phyloP scores from a whole-genome alignment of 2,888 invertebrate species.

The Julus scandinavius region DNA sequence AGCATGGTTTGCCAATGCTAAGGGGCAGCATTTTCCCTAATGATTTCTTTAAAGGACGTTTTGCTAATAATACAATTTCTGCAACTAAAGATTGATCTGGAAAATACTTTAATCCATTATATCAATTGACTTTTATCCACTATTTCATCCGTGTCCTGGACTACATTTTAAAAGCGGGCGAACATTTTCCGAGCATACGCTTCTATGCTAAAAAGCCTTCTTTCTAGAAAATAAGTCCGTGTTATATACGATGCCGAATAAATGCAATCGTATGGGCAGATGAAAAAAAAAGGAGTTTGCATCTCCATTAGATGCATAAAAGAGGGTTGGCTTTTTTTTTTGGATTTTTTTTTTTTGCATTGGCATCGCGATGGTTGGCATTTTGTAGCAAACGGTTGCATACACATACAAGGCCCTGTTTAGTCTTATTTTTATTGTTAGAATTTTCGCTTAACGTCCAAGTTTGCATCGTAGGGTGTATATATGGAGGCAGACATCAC shows the following conservation, averaged over 20 bases:
- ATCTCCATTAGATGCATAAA: slow-evolving; percentile 18
- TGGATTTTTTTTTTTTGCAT: too few species aligned
- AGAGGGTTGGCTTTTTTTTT: too few species aligned
- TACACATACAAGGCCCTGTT: not conserved
- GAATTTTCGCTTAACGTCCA: slow-evolving; percentile 12
- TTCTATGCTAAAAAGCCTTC: not conserved
- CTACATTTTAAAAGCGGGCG: too few species aligned
- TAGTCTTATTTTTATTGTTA: not conserved
- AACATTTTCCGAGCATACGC: not conserved
- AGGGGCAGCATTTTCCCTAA: too few species aligned
- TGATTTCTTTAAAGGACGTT: too few species aligned
- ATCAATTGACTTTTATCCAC: too few species aligned
- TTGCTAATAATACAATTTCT: too few species aligned
- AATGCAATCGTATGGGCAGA: not conserved
- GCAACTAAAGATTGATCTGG: too few species aligned
- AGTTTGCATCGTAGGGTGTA: not conserved
- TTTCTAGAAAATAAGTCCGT: not conserved
- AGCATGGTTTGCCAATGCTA: not conserved
- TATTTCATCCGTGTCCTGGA: too few species aligned
- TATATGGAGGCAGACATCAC: slow-evolving; percentile 17
- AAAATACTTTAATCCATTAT: too few species aligned
- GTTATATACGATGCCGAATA: not conserved
- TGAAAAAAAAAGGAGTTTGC: not conserved
- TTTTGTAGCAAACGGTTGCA: not conserved
- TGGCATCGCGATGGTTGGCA: not conserved